Conservation (phyloP, 2,888 invertebrate genomes). For the Eupithecia dodoneata region DNA sequence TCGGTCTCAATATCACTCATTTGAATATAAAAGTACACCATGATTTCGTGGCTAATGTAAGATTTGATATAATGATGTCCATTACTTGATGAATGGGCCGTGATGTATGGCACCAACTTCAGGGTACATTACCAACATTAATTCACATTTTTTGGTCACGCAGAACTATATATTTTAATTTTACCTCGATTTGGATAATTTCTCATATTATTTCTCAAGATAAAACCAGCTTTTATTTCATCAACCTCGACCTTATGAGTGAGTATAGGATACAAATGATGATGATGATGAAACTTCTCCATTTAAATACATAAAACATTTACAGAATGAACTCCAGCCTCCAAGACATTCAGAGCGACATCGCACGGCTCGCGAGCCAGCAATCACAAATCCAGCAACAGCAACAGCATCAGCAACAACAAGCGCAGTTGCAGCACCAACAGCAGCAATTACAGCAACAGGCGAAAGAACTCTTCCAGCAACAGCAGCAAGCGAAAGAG, state of each 20-base stretch:
- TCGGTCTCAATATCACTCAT: not conserved
- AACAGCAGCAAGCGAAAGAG: slow-evolving; percentile 70
- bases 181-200: too few relatives aligned
- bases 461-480: slow-evolving; percentile 65
- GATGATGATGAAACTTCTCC: slow-evolving; percentile 2
- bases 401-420: slow-evolving; percentile 82
- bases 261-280: not conserved
- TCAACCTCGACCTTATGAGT: not conserved
- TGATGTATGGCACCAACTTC: too few relatives aligned
- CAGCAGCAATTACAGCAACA: slow-evolving; percentile 78
- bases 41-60: not conserved
- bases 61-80: not conserved
- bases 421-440: slow-evolving; percentile 71
- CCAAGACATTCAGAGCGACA: slow-evolving; percentile 96
- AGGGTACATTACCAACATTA: too few relatives aligned
- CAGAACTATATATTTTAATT: too few relatives aligned
- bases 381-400: slow-evolving; percentile 76
- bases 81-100: not conserved
- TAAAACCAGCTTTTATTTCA: too few relatives aligned
- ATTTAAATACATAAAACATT: slow-evolving; percentile 43
- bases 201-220: too few relatives aligned
- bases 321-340: slow-evolving; percentile 96
- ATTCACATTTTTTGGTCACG: too few relatives aligned
- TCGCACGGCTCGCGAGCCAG: slow-evolving; percentile 93
- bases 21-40: not conserved